These are phyloP conservation scores for Marronus borbonicus DNA, from an alignment of 2,888 invertebrate genomes.

Conservation along the genomic window DNA sequence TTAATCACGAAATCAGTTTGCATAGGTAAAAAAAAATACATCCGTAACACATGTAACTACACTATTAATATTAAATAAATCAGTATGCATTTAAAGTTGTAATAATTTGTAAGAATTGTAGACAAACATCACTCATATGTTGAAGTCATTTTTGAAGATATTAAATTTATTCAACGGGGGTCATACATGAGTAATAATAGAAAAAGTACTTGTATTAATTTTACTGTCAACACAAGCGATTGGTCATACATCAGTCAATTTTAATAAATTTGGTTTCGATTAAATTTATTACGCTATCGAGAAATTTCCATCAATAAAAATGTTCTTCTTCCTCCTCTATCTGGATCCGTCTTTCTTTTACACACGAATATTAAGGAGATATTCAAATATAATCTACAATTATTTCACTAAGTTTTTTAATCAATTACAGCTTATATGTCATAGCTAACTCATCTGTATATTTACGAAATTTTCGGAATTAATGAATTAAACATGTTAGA, in stretches of 20 bases:
- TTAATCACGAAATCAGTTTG: constrained; percentile 36
- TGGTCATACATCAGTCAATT: constrained; percentile 39
- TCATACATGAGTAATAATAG: constrained; percentile 38
- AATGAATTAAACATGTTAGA: too few relatives aligned
- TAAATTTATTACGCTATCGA: constrained; percentile 43
- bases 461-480: too few relatives aligned
- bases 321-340: not conserved
- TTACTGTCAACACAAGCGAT: constrained; percentile 46
- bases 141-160: constrained; percentile 34
- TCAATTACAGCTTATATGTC: too few relatives aligned
- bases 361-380: too few relatives aligned
- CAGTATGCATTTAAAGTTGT: constrained; percentile 24
- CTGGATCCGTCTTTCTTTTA: too few relatives aligned
- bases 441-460: too few relatives aligned
- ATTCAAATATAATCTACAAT: too few relatives aligned
- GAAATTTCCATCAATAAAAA: constrained; percentile 38
- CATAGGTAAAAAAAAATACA: constrained; percentile 20
- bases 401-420: too few relatives aligned
- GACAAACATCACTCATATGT: constrained; percentile 29
- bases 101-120: constrained; percentile 41
- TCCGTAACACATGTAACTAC: not conserved
- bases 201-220: constrained; percentile 43
- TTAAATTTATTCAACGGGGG: constrained; percentile 30
- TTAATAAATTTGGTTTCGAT: constrained; percentile 36
- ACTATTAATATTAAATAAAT: constrained; percentile 38